These are phyloP conservation scores for rabbit (Oryctolagus cuniculus) DNA, from an alignment of 2,113 vertebrate species.

Conservation along the genomic window DNA sequence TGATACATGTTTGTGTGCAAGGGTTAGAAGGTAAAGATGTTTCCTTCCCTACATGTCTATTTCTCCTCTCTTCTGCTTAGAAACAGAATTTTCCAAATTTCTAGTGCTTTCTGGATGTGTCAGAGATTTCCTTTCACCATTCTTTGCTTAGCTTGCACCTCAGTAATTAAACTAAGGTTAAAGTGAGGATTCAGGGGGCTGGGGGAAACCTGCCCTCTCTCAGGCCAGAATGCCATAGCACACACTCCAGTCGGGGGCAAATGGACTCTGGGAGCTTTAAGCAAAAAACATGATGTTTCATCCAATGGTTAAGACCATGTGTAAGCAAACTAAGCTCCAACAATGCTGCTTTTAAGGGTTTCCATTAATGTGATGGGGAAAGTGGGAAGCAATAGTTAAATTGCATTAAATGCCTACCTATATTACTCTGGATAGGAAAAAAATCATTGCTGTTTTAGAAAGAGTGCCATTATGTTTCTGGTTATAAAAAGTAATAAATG, in stretches of 20 bases:
- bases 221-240: background rate
- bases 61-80: conserved; percentile 32
- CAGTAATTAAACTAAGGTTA: background rate
- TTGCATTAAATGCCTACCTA: conserved; percentile 18
- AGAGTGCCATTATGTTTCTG: conserved; percentile 52
- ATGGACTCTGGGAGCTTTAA: background rate
- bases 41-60: background rate
- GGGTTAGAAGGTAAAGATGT: background rate
- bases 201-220: background rate
- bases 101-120: background rate
- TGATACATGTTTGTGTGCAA: background rate
- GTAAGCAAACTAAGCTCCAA: conserved; percentile 48
- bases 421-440: background rate
- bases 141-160: background rate
- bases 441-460: conserved; percentile 44
- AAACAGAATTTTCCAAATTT: background rate
- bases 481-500: conserved; percentile 62
- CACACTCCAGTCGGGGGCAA: background rate
- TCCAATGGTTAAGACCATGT: background rate
- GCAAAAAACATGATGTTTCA: conserved; percentile 10
- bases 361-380: background rate
- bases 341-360: conserved; percentile 55
- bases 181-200: background rate
- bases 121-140: background rate
- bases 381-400: conserved; percentile 15